Evolutionary conservation across 2,888 invertebrate species (phyloP).

Genomic region (Anorthoa munda): DNA sequence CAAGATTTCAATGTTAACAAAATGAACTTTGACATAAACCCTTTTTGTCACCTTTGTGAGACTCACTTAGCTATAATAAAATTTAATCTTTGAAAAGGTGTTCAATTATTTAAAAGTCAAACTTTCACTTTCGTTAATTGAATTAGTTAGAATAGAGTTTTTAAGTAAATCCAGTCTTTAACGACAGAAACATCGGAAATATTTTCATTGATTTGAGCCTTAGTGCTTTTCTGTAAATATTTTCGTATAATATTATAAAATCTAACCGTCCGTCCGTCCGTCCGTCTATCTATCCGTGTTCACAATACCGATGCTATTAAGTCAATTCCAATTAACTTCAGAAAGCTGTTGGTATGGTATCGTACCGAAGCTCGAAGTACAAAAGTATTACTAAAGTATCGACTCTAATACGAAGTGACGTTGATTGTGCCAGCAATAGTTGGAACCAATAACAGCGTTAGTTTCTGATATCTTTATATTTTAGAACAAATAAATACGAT

Average conservation of each 20-base stretch:
- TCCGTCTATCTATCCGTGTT: not conserved
- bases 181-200: not conserved
- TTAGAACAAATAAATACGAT: too few relatives aligned
- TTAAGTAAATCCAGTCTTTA: too few relatives aligned
- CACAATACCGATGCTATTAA: too few relatives aligned
- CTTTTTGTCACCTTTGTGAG: constrained; percentile 7
- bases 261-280: too few relatives aligned
- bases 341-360: too few relatives aligned
- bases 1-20: not conserved
- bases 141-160: not conserved
- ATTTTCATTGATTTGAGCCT: not conserved
- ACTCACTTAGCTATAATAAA: not conserved
- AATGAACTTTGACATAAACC: constrained; percentile 9
- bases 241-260: not conserved
- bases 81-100: not conserved
- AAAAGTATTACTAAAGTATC: too few relatives aligned
- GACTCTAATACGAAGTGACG: too few relatives aligned
- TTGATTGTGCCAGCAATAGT: too few relatives aligned
- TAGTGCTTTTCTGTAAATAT: not conserved
- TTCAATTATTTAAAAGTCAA: not conserved
- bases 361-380: too few relatives aligned
- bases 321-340: too few relatives aligned
- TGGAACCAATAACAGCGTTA: too few relatives aligned
- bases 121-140: not conserved
- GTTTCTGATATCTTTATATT: too few relatives aligned